Conservation (phyloP, 2,888 invertebrate genomes). For the Nephrotoma flavescens region DNA sequence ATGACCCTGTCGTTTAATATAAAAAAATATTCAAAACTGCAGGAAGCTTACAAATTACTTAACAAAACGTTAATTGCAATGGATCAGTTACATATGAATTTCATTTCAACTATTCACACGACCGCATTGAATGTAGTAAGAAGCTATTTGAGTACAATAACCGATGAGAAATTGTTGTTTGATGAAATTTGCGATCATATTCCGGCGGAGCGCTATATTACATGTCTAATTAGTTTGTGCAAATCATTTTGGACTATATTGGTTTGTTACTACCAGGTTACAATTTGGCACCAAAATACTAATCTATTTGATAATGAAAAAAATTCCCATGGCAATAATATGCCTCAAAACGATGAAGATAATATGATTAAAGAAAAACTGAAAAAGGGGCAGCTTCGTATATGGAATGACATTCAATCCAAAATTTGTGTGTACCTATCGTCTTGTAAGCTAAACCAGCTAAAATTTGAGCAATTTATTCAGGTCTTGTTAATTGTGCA, state of each 20-base stretch:
- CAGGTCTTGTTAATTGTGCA: conserved; percentile 77
- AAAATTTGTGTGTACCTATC: conserved; percentile 72
- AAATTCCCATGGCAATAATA: conserved; percentile 19
- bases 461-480: conserved; percentile 89
- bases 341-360: conserved; percentile 45
- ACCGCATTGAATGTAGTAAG: conserved; percentile 31
- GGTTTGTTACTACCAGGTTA: conserved; percentile 51
- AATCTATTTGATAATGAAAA: conserved; percentile 19
- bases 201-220: conserved; percentile 28
- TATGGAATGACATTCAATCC: conserved; percentile 90
- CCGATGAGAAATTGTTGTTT: conserved; percentile 50
- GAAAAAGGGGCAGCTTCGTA: conserved; percentile 66
- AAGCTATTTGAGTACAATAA: conserved; percentile 18
- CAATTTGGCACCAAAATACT: conserved; percentile 31
- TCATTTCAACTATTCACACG: conserved; percentile 80
- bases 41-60: conserved; percentile 73
- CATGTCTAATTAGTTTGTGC: conserved; percentile 73
- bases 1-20: conserved; percentile 55
- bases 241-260: conserved; percentile 73
- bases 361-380: conserved; percentile 77
- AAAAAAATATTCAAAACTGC: conserved; percentile 64
- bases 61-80: conserved; percentile 87
- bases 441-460: conserved; percentile 65
- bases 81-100: conserved; percentile 88
- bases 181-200: conserved; percentile 57